These are phyloP conservation scores for Sclerodermus sp. DNA, from an alignment of 2,888 invertebrate species.

Conservation along the genomic window DNA sequence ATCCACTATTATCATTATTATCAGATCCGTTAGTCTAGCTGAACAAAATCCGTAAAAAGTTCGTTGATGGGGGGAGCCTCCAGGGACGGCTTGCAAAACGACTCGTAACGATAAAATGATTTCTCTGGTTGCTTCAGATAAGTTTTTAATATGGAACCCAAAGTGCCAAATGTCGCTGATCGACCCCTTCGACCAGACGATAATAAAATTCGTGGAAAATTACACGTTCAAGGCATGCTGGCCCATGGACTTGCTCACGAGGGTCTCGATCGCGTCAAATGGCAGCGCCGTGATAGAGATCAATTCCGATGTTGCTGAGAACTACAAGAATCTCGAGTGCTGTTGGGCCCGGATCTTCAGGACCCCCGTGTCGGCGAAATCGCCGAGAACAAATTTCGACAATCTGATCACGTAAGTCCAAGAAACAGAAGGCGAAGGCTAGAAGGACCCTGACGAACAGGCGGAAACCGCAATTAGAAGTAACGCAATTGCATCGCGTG, in stretches of 20 bases:
- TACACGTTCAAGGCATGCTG: constrained; percentile 62
- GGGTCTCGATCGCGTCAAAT: constrained; percentile 29
- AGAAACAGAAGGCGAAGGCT: too few relatives aligned
- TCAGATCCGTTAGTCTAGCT: too few relatives aligned
- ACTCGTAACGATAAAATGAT: too few relatives aligned
- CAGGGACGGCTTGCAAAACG: too few relatives aligned
- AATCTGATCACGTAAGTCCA: constrained; percentile 45
- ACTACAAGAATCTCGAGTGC: constrained; percentile 60
- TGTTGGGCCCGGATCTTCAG: constrained; percentile 67
- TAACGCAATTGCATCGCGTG: too few relatives aligned
- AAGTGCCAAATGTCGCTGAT: constrained; percentile 65
- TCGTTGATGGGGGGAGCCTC: too few relatives aligned
- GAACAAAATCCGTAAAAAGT: too few relatives aligned
- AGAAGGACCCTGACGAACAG: too few relatives aligned
- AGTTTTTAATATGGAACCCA: constrained; percentile 63
- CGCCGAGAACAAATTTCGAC: constrained; percentile 41
- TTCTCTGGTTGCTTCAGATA: constrained; percentile 41
- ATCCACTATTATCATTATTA: too few relatives aligned
- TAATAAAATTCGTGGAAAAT: constrained; percentile 61
- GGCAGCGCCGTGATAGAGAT: constrained; percentile 38
- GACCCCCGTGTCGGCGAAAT: constrained; percentile 54
- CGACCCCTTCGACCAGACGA: constrained; percentile 63
- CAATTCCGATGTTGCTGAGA: constrained; percentile 46
- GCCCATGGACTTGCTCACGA: constrained; percentile 38
- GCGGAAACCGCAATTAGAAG: too few relatives aligned